Evolutionary conservation across 2,113 vertebrate species (phyloP).

Genomic region (Steatornis caripensis): DNA sequence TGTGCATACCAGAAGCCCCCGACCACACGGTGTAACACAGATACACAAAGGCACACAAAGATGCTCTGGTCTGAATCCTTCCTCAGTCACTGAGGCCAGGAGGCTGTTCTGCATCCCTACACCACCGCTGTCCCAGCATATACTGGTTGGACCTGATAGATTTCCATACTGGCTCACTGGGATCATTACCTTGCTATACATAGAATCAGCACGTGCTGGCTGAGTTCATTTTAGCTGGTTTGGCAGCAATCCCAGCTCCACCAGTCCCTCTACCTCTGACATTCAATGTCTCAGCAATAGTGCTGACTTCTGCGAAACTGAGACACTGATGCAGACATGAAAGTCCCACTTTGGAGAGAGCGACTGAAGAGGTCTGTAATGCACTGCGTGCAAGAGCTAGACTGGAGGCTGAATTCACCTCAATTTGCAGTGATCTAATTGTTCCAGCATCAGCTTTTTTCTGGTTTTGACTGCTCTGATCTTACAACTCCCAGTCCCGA

Average conservation of each 20-base stretch:
- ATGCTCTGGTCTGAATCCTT: not conserved
- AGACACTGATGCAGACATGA: not conserved
- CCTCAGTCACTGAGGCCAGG: not conserved
- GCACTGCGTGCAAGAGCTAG: not conserved
- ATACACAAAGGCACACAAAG: not conserved
- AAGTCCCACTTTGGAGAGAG: not conserved
- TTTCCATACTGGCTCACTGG: not conserved
- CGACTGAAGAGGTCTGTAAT: not conserved
- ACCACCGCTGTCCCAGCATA: not conserved
- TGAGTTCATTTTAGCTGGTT: not conserved
- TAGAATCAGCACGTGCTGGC: not conserved
- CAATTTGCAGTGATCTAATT: not conserved
- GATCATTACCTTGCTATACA: not conserved
- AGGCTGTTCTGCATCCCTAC: not conserved
- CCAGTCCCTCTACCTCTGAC: not conserved
- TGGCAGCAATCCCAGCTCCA: not conserved
- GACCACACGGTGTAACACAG: not conserved
- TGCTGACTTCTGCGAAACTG: constrained; percentile 17
- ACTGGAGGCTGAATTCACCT: not conserved
- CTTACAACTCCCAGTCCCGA: not conserved
- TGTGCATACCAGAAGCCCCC: not conserved
- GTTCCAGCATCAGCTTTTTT: not conserved
- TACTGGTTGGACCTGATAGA: not conserved
- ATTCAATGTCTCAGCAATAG: not conserved
- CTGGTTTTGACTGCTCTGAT: not conserved